Conservation (phyloP, 2,888 invertebrate genomes). For the Microplitis deprimator region DNA sequence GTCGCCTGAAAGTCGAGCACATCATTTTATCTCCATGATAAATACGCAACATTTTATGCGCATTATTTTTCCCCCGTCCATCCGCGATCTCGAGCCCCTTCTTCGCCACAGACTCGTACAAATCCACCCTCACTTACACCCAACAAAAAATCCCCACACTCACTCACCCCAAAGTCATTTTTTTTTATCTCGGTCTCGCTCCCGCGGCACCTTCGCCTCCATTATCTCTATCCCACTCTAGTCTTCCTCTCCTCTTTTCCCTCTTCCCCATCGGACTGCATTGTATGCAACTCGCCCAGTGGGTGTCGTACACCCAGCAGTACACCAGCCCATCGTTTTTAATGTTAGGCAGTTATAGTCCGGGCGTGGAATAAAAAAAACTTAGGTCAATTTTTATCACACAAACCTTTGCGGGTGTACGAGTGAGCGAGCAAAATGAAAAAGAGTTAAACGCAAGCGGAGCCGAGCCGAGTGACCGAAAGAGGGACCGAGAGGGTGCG, state of each 20-base stretch:
- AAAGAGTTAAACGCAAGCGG: conserved; percentile 37
- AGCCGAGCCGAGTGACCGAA: conserved; percentile 14
- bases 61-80: conserved; percentile 69
- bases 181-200: conserved; percentile 38
- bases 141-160: not conserved
- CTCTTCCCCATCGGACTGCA: conserved; percentile 29
- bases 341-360: conserved; percentile 71
- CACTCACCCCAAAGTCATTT: not conserved
- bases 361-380: conserved; percentile 60
- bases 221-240: conserved; percentile 47
- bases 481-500: conserved; percentile 39
- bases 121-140: conserved; percentile 18
- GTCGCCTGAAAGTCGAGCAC: conserved; percentile 67
- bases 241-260: conserved; percentile 27
- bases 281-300: conserved; percentile 40
- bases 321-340: conserved; percentile 70
- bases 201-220: conserved; percentile 37
- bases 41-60: conserved; percentile 71
- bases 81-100: conserved; percentile 63
- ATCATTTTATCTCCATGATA: conserved; percentile 71
- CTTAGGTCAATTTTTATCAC: conserved; percentile 72
- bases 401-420: conserved; percentile 61
- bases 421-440: conserved; percentile 38
- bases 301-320: conserved; percentile 53
- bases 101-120: conserved; percentile 33